A percentile compares a stretch with the other conserved stretches of the same genome.
Evolutionary conservation across 1,140 invertebrate genomes (phyloP).

Genomic region (Drosophila kohkoa): DNA sequence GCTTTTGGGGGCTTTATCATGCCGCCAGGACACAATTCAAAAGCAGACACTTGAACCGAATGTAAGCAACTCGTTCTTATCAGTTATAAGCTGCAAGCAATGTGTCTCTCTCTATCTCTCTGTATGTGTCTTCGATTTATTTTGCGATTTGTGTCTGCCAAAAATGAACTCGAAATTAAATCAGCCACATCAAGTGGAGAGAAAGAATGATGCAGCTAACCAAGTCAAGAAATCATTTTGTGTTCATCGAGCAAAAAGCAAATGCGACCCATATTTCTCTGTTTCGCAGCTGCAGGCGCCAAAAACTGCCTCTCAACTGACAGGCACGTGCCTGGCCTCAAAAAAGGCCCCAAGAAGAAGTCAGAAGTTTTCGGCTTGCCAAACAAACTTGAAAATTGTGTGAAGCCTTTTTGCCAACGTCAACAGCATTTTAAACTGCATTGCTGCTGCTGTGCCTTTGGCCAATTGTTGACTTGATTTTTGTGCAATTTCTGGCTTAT

Average conservation of each 20-base stretch:
- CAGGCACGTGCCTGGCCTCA: constrained; percentile 60
- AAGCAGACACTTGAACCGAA: constrained; percentile 38
- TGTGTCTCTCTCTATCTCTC: constrained; percentile 1
- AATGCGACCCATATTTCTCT: constrained; percentile 71
- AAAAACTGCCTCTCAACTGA: constrained; percentile 10
- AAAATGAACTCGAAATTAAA: constrained; percentile 78
- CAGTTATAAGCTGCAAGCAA: constrained; percentile 41
- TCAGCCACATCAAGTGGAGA: constrained; percentile 45
- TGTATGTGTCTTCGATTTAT: constrained; percentile 56
- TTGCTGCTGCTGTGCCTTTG: constrained; percentile 18
- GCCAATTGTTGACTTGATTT: constrained; percentile 66
- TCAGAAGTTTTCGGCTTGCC: constrained; percentile 36
- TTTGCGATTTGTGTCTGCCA: constrained; percentile 62
- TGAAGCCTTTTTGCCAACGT: constrained; percentile 47
- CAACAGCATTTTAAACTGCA: constrained; percentile 57
- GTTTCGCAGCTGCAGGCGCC: constrained; percentile 33
- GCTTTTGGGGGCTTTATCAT: constrained; percentile 51
- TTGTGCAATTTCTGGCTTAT: constrained; percentile 78
- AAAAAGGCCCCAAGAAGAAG: constrained; percentile 22
- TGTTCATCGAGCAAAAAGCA: constrained; percentile 39
- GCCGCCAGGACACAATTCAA: constrained; percentile 14
- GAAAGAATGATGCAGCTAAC: constrained; percentile 25
- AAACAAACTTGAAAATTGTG: constrained; percentile 52
- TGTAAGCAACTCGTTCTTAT: constrained; percentile 2
- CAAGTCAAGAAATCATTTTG: constrained; percentile 51